phyloP scores from a whole-genome alignment of 2,113 vertebrate genomes.

The Tragelaphus buxtoni region DNA sequence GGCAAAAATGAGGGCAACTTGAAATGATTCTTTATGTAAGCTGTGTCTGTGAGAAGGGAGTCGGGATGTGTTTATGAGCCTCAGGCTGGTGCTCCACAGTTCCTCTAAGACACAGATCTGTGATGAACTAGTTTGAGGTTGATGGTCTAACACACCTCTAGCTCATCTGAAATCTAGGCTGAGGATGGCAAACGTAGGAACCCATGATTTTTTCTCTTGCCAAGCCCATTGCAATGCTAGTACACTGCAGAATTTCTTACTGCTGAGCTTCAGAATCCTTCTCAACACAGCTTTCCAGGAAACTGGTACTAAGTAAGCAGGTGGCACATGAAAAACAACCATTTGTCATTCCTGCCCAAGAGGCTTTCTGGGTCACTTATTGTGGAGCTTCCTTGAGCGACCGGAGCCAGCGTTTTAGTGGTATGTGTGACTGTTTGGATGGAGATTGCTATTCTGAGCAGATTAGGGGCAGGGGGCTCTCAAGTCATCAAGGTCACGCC shows the following conservation, averaged over 20 bases:
- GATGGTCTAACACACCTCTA: neutral
- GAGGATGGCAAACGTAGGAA: neutral
- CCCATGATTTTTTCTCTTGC: neutral
- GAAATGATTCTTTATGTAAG: neutral
- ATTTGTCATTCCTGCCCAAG: neutral
- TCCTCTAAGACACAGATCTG: neutral
- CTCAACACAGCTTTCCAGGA: neutral
- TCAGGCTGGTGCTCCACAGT: neutral
- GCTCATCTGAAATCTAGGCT: neutral
- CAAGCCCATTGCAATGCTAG: neutral
- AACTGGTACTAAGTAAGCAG: neutral
- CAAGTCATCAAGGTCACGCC: neutral
- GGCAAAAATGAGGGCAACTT: neutral
- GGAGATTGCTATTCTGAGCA: neutral
- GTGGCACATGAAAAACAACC: neutral
- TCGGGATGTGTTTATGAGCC: neutral
- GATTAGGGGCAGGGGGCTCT: neutral
- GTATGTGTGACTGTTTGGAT: neutral
- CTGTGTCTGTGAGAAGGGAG: neutral
- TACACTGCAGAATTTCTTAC: neutral
- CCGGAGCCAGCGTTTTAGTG: neutral
- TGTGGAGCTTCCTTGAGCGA: neutral
- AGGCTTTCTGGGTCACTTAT: neutral
- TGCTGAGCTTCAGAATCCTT: neutral
- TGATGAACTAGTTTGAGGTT: neutral